Evolutionary conservation across 92 coral and sea anemone genomes (phyloP), one percentile per base, ranked within the genome.

Genomic region (Meandrina meandrites): DNA sequence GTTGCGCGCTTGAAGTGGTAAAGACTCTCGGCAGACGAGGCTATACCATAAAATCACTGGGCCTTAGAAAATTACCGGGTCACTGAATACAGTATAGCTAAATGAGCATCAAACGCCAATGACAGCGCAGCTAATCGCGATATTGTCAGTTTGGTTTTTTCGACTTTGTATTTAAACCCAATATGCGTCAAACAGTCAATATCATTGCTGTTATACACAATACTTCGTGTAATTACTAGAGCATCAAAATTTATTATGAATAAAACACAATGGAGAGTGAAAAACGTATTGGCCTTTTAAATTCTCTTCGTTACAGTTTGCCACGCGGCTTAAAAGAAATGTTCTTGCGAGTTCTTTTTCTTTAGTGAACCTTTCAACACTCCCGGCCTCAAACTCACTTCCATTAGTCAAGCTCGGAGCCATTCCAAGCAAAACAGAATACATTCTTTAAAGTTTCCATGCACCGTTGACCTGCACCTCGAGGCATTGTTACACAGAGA

Each of bases 121-220:
- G 69, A 35, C 35, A 57, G 53, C 37, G 80, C 47, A 57, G 87
- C 16, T 72, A 34, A 17, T 30, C 15, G 17, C 12, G 71, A 84
- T 84, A 84, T 84, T 73, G 80, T 17, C 19, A 51, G 87, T 75
- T 74, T 84, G 80, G 64, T 18, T 32, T 54, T 36, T 18, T 84
- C 80, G 87, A 74, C 80, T 84, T 84, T 74, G 73, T 74, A 75
- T 84, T 84, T 37, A 37, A 54, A 57, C 81, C 80, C 87, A 84
- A 84, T 84, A 84, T 58, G 58, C 78, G 51, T 16, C 87, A 75
- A 84, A 84, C 80, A 84, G 40, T 54, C 28, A 40, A 57, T 53
- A 37, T 56, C 22, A 48, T 67, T 84, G n/a, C 19, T 56, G 37
- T 79, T 79, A 53, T 35, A 51, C n/a, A 79, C 82, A 51, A 60